Percentiles rank a stretch among this genome's conserved stretches.
These are phyloP conservation scores for Halichoerus grypus DNA, from an alignment of 2,113 vertebrate genomes.

Conservation along the genomic window DNA sequence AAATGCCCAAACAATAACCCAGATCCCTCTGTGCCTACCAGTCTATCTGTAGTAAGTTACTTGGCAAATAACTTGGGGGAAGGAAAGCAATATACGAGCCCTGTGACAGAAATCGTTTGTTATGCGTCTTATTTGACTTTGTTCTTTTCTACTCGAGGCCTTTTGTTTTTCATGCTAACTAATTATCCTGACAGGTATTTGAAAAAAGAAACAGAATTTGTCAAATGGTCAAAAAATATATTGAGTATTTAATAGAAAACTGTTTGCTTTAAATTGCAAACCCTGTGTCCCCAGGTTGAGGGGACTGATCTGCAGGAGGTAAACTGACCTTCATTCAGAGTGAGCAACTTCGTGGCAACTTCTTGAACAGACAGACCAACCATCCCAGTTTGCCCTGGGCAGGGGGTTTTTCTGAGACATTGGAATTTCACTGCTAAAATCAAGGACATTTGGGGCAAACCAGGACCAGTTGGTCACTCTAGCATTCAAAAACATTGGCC, in stretches of 20 bases:
- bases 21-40: not conserved
- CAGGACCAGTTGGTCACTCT: not conserved
- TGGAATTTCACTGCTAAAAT: not conserved
- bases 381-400: not conserved
- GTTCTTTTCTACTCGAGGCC: not conserved
- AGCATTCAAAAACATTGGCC: not conserved
- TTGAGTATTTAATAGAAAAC: slow-evolving; percentile 13
- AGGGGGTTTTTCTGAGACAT: not conserved
- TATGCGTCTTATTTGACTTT: not conserved
- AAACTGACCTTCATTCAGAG: not conserved
- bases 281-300: not conserved
- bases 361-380: not conserved
- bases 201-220: slow-evolving; percentile 33
- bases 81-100: fast-evolving
- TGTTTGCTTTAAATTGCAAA: not conserved
- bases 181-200: slow-evolving; percentile 63
- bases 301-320: not conserved
- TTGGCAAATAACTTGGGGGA: not conserved
- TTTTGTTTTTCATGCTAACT: slow-evolving; percentile 36
- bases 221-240: not conserved
- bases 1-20: slow-evolving; percentile 49
- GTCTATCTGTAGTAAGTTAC: slow-evolving; percentile 7
- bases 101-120: slow-evolving; percentile 4
- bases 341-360: not conserved
- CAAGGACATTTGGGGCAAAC: not conserved